Conservation (phyloP, 2,888 invertebrate species). For the Rhaphigaster nebulosa region DNA sequence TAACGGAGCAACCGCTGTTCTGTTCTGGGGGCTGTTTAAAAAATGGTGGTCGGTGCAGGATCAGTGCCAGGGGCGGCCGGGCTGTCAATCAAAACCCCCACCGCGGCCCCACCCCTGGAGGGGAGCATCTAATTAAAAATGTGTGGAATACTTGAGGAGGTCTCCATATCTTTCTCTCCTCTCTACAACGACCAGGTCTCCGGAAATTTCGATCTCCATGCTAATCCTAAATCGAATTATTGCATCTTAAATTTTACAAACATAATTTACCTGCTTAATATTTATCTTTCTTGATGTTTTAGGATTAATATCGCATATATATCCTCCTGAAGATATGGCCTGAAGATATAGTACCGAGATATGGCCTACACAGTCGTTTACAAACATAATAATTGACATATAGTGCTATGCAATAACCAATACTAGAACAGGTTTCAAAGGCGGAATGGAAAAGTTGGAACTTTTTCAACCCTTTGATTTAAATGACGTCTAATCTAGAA, state of each 20-base stretch:
- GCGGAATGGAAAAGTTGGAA: too few relatives aligned
- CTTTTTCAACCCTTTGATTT: too few relatives aligned
- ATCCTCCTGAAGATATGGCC: too few relatives aligned
- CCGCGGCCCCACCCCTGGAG: slow-evolving; percentile 53
- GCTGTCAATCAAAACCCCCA: slow-evolving; percentile 80
- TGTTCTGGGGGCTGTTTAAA: background rate
- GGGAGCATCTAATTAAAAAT: slow-evolving; percentile 58
- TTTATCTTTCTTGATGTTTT: too few relatives aligned
- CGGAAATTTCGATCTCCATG: background rate
- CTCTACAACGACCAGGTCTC: background rate
- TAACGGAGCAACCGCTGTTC: slow-evolving; percentile 9
- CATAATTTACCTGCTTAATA: background rate
- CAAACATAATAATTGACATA: too few relatives aligned
- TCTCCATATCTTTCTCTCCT: background rate
- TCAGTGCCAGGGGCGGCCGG: slow-evolving; percentile 81
- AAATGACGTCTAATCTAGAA: too few relatives aligned
- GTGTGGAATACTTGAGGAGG: slow-evolving; percentile 55
- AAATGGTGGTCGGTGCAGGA: slow-evolving; percentile 78
- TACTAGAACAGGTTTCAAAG: too few relatives aligned
- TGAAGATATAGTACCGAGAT: too few relatives aligned
- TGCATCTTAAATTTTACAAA: background rate
- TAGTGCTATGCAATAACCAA: too few relatives aligned
- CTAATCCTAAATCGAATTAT: background rate
- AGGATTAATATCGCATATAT: too few relatives aligned
- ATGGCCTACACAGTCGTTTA: too few relatives aligned